phyloP scores from a whole-genome alignment of 1,140 invertebrate species.

The Pogonognathellus flavescens region DNA sequence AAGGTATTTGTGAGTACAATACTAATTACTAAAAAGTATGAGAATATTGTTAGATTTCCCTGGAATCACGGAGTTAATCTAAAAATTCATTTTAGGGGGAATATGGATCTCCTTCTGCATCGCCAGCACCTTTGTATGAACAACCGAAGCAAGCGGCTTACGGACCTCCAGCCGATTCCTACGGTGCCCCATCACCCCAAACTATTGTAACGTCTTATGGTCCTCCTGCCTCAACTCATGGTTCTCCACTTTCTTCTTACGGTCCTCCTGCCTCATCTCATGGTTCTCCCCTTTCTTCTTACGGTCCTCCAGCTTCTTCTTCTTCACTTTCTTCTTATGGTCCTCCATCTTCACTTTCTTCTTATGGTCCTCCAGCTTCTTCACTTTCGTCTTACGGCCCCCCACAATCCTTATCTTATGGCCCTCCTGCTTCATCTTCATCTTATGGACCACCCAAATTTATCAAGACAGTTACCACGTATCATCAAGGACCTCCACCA shows the following conservation, averaged over 20 bases:
- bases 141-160: slow-evolving; percentile 29
- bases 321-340: neutral
- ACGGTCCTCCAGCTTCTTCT: neutral
- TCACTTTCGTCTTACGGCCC: neutral
- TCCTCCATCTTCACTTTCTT: neutral
- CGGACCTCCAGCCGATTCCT: slow-evolving; percentile 48
- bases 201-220: neutral
- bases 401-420: neutral
- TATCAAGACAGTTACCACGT: neutral
- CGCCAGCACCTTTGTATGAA: neutral
- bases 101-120: neutral
- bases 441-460: slow-evolving; percentile 29
- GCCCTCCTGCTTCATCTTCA: neutral
- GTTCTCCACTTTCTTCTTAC: neutral
- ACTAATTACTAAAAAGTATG: neutral
- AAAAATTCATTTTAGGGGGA: neutral
- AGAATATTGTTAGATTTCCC: neutral
- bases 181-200: neutral
- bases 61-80: neutral
- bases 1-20: slow-evolving; percentile 12
- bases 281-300: neutral
- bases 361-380: no score
- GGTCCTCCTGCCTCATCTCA: neutral
- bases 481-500: neutral
- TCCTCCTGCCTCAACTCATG: neutral